Evolutionary conservation across 1,140 invertebrate genomes (phyloP), one percentile per base, ranked within the genome.

Genomic region (Drosophila ercepeae): DNA sequence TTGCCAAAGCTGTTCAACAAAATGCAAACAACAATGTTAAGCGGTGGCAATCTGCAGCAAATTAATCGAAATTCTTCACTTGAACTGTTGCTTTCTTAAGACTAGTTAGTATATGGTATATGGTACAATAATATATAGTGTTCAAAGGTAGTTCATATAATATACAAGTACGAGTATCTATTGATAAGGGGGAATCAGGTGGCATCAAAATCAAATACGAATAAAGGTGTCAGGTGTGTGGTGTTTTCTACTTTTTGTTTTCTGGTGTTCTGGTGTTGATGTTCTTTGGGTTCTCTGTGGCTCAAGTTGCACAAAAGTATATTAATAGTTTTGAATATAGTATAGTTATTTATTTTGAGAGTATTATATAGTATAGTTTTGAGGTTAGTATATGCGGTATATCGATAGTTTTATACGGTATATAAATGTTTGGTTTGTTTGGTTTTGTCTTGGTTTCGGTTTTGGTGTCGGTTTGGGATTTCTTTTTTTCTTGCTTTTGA

Each of bases 21-120:
- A 67, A 67, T 67, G 64, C 64, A 67, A 67, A 45, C 60, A 67
- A 67, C 64, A 67, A 67, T 48, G 25, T 52, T 65, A 67, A 67
- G 64, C 64, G 29, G 19, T 23, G 41, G 39, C 63, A 45, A 52
- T 65, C 27, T 36, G 32, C 55, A 41, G 55, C 54, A 58, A 49
- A 39, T 21, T 34, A 57, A 48, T 34, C 14, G 63, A 51, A 45
- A 34, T 14, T 52, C 27, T 67, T 34, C 27, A 25, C 11, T 27
- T 8, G 36, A 14, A 67, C 34, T 34, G 29, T 42, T 39, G 42
- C 61, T 67, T 45, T 53, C 48, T 67, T 53, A 67, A 11, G 27
- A 27, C 29, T 64, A 61, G 21, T 45, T 16, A 27, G 21, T 58
- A 41, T 58, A 46, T 50, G 36, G n/a, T 67, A 64, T 67, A 67